phyloP scores from a whole-genome alignment of 2,797 vertebrate genomes.

The Rhinella marina region DNA sequence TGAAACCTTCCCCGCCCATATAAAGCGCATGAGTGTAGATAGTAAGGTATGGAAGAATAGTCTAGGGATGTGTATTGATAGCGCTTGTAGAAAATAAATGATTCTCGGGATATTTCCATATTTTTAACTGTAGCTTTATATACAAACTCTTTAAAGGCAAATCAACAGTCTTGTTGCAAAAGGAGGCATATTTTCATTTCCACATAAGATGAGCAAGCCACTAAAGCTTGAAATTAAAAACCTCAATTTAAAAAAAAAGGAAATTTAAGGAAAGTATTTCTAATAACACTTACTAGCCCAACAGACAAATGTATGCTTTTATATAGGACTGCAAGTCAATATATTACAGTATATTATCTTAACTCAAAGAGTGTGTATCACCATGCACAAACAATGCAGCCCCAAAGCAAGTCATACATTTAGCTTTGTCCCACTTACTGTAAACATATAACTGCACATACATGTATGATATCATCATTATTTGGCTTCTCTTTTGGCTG shows the following conservation, averaged over 20 bases:
- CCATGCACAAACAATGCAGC: background rate
- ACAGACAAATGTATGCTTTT: background rate
- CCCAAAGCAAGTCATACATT: background rate
- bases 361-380: background rate
- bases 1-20: no score
- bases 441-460: no score
- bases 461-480: background rate
- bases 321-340: no score
- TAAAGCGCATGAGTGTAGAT: no score
- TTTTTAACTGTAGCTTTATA: conserved; percentile 1
- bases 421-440: no score
- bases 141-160: background rate
- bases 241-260: background rate
- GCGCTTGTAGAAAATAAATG: no score
- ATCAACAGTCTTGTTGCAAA: conserved; percentile 4
- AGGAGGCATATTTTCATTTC: conserved; percentile 3
- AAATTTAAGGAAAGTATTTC: background rate
- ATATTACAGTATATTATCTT: background rate
- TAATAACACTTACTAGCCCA: background rate
- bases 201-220: conserved; percentile 7
- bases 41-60: no score
- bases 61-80: no score
- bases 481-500: background rate
- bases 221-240: background rate
- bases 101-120: conserved; percentile 21